Conservation (phyloP, 2,797 vertebrate species). For the Thaleichthys pacificus region DNA sequence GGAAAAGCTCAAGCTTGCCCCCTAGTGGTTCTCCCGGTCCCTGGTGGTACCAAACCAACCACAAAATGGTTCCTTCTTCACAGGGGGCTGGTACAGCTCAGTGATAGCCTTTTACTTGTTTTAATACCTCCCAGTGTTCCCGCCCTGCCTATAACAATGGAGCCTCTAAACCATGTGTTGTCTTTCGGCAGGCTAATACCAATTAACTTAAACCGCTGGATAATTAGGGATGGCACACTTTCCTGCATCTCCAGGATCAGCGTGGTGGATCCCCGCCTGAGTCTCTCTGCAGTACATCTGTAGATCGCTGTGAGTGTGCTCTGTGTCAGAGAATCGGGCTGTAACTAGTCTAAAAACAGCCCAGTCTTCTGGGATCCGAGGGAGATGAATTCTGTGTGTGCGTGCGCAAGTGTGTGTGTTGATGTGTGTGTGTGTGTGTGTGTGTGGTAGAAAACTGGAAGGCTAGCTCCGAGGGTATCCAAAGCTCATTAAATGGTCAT, state of each 20-base stretch:
- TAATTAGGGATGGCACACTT: not conserved
- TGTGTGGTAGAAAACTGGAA: constrained; percentile 16
- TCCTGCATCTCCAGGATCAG: not conserved
- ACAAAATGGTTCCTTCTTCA: constrained; percentile 30
- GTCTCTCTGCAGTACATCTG: not conserved
- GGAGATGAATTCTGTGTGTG: not conserved
- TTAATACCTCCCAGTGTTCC: not conserved
- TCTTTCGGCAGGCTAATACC: not conserved
- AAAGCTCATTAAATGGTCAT: constrained; percentile 44
- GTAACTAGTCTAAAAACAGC: not conserved
- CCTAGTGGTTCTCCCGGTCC: constrained; percentile 72
- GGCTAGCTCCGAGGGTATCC: constrained; percentile 31
- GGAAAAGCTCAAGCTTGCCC: constrained; percentile 76
- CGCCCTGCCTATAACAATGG: not conserved
- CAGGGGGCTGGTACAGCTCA: not conserved
- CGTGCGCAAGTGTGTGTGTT: not conserved
- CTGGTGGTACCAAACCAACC: constrained; percentile 45
- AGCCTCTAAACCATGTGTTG: too few species aligned
- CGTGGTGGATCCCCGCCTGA: too few species aligned
- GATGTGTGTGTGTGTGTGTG: not conserved
- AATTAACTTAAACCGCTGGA: not conserved
- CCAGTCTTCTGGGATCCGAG: too few species aligned
- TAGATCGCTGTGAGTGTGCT: not conserved
- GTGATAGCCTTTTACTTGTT: not conserved
- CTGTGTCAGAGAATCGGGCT: not conserved